Evolutionary conservation across 1,140 invertebrate species (phyloP).

Genomic region (Sycobia sp.): DNA sequence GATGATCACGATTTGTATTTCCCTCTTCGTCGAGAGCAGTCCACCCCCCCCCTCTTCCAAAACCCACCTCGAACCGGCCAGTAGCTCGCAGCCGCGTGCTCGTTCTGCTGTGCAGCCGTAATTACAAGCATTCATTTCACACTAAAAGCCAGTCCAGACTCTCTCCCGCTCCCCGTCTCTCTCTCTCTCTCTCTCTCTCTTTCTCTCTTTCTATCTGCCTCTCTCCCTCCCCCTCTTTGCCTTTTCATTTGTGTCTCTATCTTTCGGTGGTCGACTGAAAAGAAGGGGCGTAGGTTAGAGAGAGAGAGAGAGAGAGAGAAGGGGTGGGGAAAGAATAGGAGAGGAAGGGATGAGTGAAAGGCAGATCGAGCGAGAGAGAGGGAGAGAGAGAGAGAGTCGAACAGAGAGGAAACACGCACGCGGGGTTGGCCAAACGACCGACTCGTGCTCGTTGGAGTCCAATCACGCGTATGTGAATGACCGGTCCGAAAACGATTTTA

Average conservation of each 20-base stretch:
- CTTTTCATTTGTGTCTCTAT: background rate
- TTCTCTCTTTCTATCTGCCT: background rate
- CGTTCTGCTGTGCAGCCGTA: constrained; percentile 45
- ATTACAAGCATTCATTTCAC: constrained; percentile 58
- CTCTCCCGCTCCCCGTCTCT: background rate
- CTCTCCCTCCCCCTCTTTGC: background rate
- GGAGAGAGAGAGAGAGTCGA: too few relatives aligned
- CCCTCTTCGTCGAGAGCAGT: background rate
- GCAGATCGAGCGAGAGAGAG: too few relatives aligned
- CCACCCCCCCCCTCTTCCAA: too few relatives aligned
- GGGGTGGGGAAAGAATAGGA: background rate
- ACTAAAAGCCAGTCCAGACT: constrained; percentile 47
- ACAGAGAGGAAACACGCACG: too few relatives aligned
- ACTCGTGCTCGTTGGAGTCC: constrained; percentile 8
- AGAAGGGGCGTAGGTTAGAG: background rate
- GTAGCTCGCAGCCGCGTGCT: constrained; percentile 20
- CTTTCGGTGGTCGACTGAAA: background rate
- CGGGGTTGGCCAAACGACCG: constrained; percentile 6
- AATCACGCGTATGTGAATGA: constrained; percentile 25
- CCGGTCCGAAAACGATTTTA: constrained; percentile 17
- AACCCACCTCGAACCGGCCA: background rate
- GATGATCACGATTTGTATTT: constrained; percentile 35
- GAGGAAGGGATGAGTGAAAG: background rate
- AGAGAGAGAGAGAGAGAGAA: background rate
- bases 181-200: background rate